These are phyloP conservation scores for Amblyjoppa fuscipennis DNA, from an alignment of 2,888 invertebrate species.

Conservation along the genomic window DNA sequence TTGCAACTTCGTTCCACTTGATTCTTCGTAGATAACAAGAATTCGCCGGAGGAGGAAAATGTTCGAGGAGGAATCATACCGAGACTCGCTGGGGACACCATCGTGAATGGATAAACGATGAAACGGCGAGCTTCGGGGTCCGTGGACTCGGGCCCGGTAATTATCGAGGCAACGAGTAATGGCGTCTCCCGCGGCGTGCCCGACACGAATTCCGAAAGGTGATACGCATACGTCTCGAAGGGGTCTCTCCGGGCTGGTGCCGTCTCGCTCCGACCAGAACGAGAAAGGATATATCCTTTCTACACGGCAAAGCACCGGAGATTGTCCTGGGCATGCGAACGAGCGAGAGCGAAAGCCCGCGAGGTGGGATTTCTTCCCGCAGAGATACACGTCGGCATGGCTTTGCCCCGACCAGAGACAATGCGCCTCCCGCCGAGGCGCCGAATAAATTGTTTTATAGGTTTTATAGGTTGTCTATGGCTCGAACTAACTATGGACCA, in stretches of 20 bases:
- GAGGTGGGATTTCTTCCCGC: conserved; percentile 29
- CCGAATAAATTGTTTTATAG: conserved; percentile 81
- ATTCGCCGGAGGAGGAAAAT: neutral
- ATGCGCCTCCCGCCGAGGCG: conserved; percentile 78
- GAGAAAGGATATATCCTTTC: conserved; percentile 30
- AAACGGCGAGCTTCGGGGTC: conserved; percentile 17
- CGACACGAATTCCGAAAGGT: conserved; percentile 82
- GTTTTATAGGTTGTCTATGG: conserved; percentile 52
- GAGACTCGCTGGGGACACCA: conserved; percentile 1
- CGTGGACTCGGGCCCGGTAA: conserved; percentile 75
- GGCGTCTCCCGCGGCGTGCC: conserved; percentile 78
- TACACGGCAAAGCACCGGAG: neutral
- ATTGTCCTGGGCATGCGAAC: conserved; percentile 36
- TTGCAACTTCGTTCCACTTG: neutral
- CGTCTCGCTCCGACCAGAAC: neutral
- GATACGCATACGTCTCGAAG: conserved; percentile 78
- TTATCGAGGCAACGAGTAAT: conserved; percentile 76
- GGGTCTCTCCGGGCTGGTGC: conserved; percentile 5
- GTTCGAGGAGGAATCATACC: neutral
- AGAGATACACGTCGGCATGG: conserved; percentile 72
- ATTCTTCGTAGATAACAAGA: neutral
- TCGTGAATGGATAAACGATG: conserved; percentile 29
- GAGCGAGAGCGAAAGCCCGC: conserved; percentile 26
- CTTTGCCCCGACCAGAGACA: conserved; percentile 78
- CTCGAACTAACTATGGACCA: conserved; percentile 8